Evolutionary conservation across 37 sponge, comb jelly and placozoan genomes (phyloP).

Genomic region (Sycon ciliatum): DNA sequence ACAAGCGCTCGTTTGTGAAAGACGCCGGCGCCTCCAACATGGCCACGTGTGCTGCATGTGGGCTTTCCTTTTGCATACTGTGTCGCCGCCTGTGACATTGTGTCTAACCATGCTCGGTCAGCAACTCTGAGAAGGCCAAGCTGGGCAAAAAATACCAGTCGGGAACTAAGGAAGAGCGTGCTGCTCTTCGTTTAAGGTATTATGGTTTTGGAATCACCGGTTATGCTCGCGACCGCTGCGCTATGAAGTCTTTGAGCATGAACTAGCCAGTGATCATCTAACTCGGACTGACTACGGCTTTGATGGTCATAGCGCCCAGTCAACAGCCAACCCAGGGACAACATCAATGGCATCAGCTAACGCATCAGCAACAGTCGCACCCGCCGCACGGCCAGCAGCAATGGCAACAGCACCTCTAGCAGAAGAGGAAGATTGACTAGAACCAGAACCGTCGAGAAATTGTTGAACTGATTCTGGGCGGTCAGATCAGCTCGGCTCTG

Average conservation of each 20-base stretch:
- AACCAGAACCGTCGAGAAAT: too few relatives aligned
- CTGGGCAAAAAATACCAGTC: too few relatives aligned
- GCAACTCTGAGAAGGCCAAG: conserved; percentile 15
- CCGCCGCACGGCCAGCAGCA: conserved; percentile 45
- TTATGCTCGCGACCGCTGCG: conserved; percentile 45
- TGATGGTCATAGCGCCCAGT: conserved; percentile 55
- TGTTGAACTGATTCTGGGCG: too few relatives aligned
- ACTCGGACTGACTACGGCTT: too few relatives aligned
- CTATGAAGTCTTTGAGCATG: conserved; percentile 39
- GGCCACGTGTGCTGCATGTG: conserved; percentile 45
- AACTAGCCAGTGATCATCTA: conserved; percentile 52
- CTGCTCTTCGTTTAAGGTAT: conserved; percentile 33
- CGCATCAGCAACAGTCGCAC: conserved; percentile 54
- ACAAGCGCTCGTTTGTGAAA: conserved; percentile 33
- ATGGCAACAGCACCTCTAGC: conserved; percentile 43
- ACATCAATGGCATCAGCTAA: conserved; percentile 69
- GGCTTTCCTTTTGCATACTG: conserved; percentile 57
- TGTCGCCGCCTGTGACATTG: conserved; percentile 62
- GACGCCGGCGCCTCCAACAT: conserved; percentile 29
- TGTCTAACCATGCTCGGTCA: conserved; percentile 38
- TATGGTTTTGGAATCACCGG: conserved; percentile 45
- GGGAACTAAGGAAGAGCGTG: conserved; percentile 5
- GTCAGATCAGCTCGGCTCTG: too few relatives aligned
- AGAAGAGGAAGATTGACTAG: too few relatives aligned
- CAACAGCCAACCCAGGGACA: conserved; percentile 62